These are phyloP conservation scores for Calameuta pallipes DNA, from an alignment of 2,888 invertebrate species.

Conservation along the genomic window DNA sequence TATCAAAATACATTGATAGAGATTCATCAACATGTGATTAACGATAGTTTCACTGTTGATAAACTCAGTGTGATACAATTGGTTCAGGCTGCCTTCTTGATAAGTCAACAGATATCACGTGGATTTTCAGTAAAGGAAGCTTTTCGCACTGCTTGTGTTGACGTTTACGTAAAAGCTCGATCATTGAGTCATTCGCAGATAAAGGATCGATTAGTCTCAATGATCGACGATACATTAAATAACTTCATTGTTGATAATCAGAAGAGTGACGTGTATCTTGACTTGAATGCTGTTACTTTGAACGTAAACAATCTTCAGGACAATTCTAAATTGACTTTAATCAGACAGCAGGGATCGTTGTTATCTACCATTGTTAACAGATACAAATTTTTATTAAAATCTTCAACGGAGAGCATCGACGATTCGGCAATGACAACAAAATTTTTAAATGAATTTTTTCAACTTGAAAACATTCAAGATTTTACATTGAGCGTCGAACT, in stretches of 20 bases:
- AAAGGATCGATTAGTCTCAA: constrained; percentile 67
- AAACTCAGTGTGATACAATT: constrained; percentile 74
- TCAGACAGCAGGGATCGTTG: constrained; percentile 70
- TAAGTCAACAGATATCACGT: constrained; percentile 74
- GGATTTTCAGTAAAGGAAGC: constrained; percentile 72
- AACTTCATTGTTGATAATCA: constrained; percentile 41
- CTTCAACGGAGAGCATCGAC: neutral
- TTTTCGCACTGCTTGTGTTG: constrained; percentile 71
- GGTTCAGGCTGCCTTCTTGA: constrained; percentile 74
- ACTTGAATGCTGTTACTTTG: constrained; percentile 58
- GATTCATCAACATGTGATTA: constrained; percentile 66
- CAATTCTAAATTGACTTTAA: constrained; percentile 68
- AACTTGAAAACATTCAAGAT: constrained; percentile 4
- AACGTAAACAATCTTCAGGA: constrained; percentile 67
- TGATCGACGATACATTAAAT: constrained; percentile 68
- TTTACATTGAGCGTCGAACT: constrained; percentile 4
- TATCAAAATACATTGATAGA: constrained; percentile 67
- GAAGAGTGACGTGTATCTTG: constrained; percentile 40
- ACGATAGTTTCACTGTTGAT: constrained; percentile 61
- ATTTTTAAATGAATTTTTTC: constrained; percentile 45
- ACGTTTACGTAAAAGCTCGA: constrained; percentile 75
- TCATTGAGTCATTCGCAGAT: constrained; percentile 62
- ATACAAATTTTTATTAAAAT: neutral
- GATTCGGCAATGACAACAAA: constrained; percentile 16
- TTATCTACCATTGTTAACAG: constrained; percentile 5